Evolutionary conservation across 2,113 vertebrate genomes (phyloP), one percentile per base, ranked within the genome.

Genomic region (Barnardius zonarius): DNA sequence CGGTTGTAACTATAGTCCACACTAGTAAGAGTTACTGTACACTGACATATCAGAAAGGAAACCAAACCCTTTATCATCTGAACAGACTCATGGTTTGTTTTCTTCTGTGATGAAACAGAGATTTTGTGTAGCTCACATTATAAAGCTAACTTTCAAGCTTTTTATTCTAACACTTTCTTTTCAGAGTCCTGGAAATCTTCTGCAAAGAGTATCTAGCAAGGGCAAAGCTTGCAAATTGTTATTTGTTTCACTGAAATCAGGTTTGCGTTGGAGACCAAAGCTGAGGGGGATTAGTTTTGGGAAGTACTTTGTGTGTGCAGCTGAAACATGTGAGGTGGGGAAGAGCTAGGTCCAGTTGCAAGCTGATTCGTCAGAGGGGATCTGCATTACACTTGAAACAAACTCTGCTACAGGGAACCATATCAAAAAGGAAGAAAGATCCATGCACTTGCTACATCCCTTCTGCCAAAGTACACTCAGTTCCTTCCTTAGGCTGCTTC

Each of bases 311-410:
- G 10, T 28, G 13, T 11, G 35, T 73, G 68, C 41, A 63, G 13
- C 19, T 13, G 14, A 66, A n/a, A 57, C 1, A 2, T 1, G 1
- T 7, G 3, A 13, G 6, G 12, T 59, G 43, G 9, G 28, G 37
- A 72, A 54, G 19, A 88, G 4, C 20, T 9, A 12, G 2, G 31
- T 76, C 10, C 64, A 48, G 43, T 37, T 64, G 55, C 64, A 81
- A 77, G 20, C 8, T 85, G 12, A 48, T 76, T 76, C 5, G 1
- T 27, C 39, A 59, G 11, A 5, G 20, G 25, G 17, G 37, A 13
- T 11, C 35, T 52, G 1, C 5, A 8, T 7, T 57, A 35, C 13
- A 22, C 13, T 54, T 13, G 15, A 49, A 28, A 28, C 22, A 68
- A 37, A 15, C 49, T 59, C 22, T 73, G 49, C 43, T 57, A 9